Base-by-base conservation (phyloP, 2,888 invertebrate genomes). In the Dicranocentrus wangi region DNA sequence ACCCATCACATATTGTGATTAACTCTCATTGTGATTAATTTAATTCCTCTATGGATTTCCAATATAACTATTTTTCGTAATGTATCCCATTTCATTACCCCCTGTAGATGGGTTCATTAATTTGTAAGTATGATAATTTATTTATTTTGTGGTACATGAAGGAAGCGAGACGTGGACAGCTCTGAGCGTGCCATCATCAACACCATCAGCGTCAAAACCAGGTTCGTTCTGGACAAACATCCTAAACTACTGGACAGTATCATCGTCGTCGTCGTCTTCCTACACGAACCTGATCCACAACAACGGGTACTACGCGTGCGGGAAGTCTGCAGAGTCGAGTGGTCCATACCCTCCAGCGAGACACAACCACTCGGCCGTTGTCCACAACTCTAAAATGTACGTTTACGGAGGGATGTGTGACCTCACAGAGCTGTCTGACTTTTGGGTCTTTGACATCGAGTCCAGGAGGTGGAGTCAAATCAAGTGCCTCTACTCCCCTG, bases 331-430 rank as follows among this genome's bases (percentile, higher is more conserved):
- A 21, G 47, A 27, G 61, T 28, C n/a, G 53, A 19, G 17, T 17
- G 76, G 76, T 0, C 68, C 86, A 89, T 90, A 84, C 87, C 93
- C 93, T 1, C 92, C 93, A 66, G 92, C 93, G 47, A 91, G 95
- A 13, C 95, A 96, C 90, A 94, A 94, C 87, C 96, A 96, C 90
- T 93, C 94, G 0, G 94, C 94, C 1, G 93, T 94, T 60, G 90
- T 95, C 82, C 93, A 94, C 89, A 92, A 92, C 85, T 91, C 92
- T 1, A 58, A 43, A 19, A 94, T 96, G 91, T 96, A 94, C 93
- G 91, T 96, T 87, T 95, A 94, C 89, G 96, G 94, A 19, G 96
- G 96, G 0, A 94, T 94, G 93, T 93, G 93, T 83, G 95, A 95
- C 90, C 91, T 96, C 78, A 92, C 93, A 85, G 93, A 93, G 87